Evolutionary conservation across 2,888 invertebrate genomes (phyloP).

Genomic region (Pterostichus niger): DNA sequence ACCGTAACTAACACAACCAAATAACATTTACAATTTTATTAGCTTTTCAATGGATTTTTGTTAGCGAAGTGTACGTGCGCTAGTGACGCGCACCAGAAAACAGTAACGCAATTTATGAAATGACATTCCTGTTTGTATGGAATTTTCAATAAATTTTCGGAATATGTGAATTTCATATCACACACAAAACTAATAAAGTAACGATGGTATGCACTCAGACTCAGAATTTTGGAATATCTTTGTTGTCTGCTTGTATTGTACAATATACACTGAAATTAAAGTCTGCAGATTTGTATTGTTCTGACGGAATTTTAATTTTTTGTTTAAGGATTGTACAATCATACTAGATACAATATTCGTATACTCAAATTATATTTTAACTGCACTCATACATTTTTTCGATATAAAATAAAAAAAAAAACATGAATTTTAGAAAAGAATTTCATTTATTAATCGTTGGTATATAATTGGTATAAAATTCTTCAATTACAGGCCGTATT

Average conservation of each 20-base stretch:
- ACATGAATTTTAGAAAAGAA: too few relatives aligned
- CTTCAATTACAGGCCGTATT: too few relatives aligned
- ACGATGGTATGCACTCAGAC: slow-evolving; percentile 54
- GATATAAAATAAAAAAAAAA: too few relatives aligned
- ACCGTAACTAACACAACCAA: slow-evolving; percentile 58
- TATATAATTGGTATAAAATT: too few relatives aligned
- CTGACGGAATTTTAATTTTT: too few relatives aligned
- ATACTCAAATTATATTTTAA: too few relatives aligned
- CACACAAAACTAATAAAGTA: slow-evolving; percentile 62
- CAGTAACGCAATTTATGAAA: slow-evolving; percentile 61
- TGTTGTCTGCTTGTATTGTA: slow-evolving; percentile 22
- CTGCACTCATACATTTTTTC: too few relatives aligned
- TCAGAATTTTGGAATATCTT: slow-evolving; percentile 48
- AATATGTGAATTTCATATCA: slow-evolving; percentile 60
- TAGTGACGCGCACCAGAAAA: slow-evolving; percentile 43
- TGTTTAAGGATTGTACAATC: too few relatives aligned
- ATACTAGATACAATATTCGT: too few relatives aligned
- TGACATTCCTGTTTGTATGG: slow-evolving; percentile 56
- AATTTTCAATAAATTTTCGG: slow-evolving; percentile 64
- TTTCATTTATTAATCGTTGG: too few relatives aligned
- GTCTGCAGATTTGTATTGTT: too few relatives aligned
- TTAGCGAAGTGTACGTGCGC: slow-evolving; percentile 34
- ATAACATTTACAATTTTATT: slow-evolving; percentile 60
- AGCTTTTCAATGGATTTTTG: slow-evolving; percentile 60
- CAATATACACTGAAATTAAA: neutral